These are phyloP conservation scores for Netelia virgata DNA, from an alignment of 2,888 invertebrate species.

Conservation along the genomic window DNA sequence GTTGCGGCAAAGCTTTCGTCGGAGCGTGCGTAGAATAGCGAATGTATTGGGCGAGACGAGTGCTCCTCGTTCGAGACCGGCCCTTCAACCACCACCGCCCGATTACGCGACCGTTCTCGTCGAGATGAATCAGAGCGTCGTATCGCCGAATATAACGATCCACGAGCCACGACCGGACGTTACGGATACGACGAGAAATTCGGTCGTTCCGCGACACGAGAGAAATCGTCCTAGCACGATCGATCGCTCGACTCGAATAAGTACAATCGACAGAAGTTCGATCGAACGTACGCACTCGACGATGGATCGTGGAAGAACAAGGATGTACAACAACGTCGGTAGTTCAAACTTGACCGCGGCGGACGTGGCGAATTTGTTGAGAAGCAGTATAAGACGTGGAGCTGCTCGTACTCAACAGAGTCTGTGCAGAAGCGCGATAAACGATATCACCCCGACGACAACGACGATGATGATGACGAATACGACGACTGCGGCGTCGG, in stretches of 20 bases:
- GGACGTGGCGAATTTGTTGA: constrained; percentile 87
- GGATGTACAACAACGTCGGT: constrained; percentile 69
- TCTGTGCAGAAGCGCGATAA: constrained; percentile 75
- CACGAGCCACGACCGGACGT: constrained; percentile 74
- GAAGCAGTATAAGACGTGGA: constrained; percentile 87
- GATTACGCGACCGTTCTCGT: constrained; percentile 88
- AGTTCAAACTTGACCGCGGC: constrained; percentile 86
- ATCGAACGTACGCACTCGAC: constrained; percentile 78
- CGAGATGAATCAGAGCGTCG: constrained; percentile 86
- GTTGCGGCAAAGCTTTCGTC: constrained; percentile 91
- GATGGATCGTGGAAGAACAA: constrained; percentile 73
- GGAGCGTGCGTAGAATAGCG: constrained; percentile 91
- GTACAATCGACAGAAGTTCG: constrained; percentile 72
- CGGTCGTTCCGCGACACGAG: constrained; percentile 42
- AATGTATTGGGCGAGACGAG: constrained; percentile 86
- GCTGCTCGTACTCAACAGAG: constrained; percentile 81
- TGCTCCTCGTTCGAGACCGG: constrained; percentile 78
- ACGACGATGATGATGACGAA: constrained; percentile 9
- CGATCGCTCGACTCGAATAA: constrained; percentile 77
- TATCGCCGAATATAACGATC: constrained; percentile 71
- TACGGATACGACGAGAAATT: constrained; percentile 59
- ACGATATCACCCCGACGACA: constrained; percentile 31
- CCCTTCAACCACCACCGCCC: constrained; percentile 86
- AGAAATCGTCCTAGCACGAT: constrained; percentile 78
- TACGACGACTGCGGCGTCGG: constrained; percentile 77